These are phyloP conservation scores for Etheostoma spectabile DNA, from an alignment of 2,113 vertebrate genomes.

Conservation along the genomic window DNA sequence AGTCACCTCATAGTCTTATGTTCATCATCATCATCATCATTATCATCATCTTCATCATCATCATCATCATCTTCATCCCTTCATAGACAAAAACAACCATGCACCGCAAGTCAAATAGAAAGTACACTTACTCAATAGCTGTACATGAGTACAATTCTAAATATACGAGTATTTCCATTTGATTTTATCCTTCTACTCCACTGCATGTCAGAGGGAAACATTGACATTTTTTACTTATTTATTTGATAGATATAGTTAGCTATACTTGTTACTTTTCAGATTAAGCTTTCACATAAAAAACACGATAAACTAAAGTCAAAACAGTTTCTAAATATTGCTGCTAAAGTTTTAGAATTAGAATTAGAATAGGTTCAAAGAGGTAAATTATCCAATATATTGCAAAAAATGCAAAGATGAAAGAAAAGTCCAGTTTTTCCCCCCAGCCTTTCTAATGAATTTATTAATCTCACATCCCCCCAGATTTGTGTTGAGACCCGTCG, in stretches of 20 bases:
- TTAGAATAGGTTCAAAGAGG: not conserved
- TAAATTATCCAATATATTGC: not conserved
- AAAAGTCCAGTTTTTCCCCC: not conserved
- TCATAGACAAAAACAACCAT: not conserved
- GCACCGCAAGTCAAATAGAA: not conserved
- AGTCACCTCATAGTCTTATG: not conserved
- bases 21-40: too few species aligned
- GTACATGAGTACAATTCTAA: not conserved
- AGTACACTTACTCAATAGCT: not conserved
- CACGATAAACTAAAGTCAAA: not conserved
- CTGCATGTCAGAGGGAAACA: not conserved
- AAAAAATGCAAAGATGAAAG: not conserved
- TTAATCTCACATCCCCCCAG: too few species aligned
- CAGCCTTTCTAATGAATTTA: not conserved
- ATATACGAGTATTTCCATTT: slow-evolving; percentile 7
- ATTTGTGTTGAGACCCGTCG: not conserved
- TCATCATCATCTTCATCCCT: too few species aligned
- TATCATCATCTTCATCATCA: too few species aligned
- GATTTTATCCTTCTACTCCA: not conserved
- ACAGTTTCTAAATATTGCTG: not conserved
- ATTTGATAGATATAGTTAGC: too few species aligned
- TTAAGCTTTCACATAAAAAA: slow-evolving; percentile 3
- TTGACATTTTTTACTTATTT: too few species aligned
- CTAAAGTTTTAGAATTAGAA: too few species aligned
- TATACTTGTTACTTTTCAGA: not conserved